phyloP scores from a whole-genome alignment of 2,113 vertebrate species.

The Cyrtonyx montezumae region DNA sequence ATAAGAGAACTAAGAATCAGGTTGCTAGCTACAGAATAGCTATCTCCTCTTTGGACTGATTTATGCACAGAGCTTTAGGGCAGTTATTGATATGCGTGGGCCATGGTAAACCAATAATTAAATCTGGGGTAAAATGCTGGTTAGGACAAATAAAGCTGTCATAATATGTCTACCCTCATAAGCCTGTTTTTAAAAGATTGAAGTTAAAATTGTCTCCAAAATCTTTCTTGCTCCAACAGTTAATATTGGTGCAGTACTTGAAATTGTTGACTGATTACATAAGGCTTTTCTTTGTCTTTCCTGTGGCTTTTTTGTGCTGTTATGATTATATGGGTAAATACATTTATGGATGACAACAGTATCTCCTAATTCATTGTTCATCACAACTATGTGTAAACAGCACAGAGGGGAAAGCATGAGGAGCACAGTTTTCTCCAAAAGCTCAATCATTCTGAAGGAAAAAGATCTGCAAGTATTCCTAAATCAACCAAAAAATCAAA shows the following conservation, averaged over 20 bases:
- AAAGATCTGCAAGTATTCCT: conserved; percentile 66
- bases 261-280: background rate
- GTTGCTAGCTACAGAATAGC: background rate
- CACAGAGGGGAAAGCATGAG: conserved; percentile 69
- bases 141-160: background rate
- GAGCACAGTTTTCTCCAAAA: conserved; percentile 43
- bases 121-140: background rate
- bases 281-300: background rate
- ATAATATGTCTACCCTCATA: background rate
- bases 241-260: background rate
- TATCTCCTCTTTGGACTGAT: background rate
- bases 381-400: conserved; percentile 49
- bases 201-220: background rate
- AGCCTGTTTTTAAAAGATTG: background rate
- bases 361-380: background rate
- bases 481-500: conserved; percentile 77
- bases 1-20: background rate
- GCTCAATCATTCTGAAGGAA: conserved; percentile 63
- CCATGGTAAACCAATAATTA: background rate
- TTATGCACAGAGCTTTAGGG: background rate
- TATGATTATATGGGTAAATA: background rate
- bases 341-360: background rate
- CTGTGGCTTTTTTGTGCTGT: background rate
- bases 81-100: background rate
- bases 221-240: background rate